phyloP scores from a whole-genome alignment of 2,113 vertebrate species.

The Sinocyclocheilus rhinocerous region DNA sequence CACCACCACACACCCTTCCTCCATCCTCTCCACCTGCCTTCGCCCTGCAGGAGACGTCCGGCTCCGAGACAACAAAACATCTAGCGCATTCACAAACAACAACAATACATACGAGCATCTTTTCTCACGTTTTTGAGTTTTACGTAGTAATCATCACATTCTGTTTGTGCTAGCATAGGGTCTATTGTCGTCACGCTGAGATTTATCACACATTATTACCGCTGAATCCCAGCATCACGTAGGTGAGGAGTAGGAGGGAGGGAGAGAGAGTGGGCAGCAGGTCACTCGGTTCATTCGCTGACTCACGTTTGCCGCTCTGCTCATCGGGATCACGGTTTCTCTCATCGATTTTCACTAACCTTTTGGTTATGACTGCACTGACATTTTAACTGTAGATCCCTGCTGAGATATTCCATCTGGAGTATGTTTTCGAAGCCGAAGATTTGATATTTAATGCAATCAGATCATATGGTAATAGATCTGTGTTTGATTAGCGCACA shows the following conservation, averaged over 20 bases:
- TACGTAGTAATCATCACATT: not conserved
- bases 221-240: slow-evolving; percentile 20
- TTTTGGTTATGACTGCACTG: slow-evolving; percentile 42
- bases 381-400: slow-evolving; percentile 38
- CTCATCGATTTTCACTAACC: slow-evolving; percentile 38
- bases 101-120: not conserved
- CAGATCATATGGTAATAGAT: slow-evolving; percentile 20
- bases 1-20: slow-evolving; percentile 31
- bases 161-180: not conserved
- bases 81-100: slow-evolving; percentile 1
- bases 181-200: not conserved
- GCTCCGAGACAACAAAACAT: not conserved
- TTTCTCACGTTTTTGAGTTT: not conserved
- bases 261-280: slow-evolving; percentile 33
- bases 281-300: slow-evolving; percentile 25
- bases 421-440: not conserved
- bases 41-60: slow-evolving; percentile 16
- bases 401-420: slow-evolving; percentile 36
- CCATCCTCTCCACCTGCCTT: slow-evolving; percentile 27
- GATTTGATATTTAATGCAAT: slow-evolving; percentile 23
- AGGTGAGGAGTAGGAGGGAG: slow-evolving; percentile 45
- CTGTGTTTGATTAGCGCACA: slow-evolving; percentile 13
- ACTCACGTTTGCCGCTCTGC: slow-evolving; percentile 20
- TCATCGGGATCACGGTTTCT: slow-evolving; percentile 1
- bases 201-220: slow-evolving; percentile 49